Evolutionary conservation across 2,113 vertebrate genomes (phyloP).

Genomic region (Peromyscus maniculatus): DNA sequence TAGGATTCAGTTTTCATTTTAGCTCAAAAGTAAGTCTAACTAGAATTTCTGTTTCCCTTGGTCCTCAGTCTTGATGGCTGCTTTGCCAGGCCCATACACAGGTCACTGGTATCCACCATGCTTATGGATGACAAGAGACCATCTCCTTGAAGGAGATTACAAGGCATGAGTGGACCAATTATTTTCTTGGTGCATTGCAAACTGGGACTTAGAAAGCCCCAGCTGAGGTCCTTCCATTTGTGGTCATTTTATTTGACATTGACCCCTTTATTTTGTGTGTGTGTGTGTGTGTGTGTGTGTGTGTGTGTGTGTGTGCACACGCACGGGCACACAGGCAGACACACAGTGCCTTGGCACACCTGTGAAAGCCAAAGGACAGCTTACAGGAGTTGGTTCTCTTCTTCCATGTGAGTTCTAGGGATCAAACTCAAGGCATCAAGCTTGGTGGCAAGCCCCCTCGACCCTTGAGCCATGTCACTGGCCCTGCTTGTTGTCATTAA

Average conservation of each 20-base stretch:
- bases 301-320: no score
- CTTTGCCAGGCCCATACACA: neutral
- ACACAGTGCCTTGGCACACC: neutral
- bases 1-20: constrained; percentile 30
- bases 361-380: neutral
- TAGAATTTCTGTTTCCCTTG: neutral
- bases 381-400: neutral
- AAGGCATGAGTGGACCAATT: neutral
- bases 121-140: neutral
- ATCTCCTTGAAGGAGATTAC: neutral
- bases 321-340: no score
- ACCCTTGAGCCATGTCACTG: no score
- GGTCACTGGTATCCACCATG: neutral
- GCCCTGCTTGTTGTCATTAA: neutral
- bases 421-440: neutral
- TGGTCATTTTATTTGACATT: neutral
- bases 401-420: neutral
- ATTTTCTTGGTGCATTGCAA: neutral
- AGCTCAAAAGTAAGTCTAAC: neutral
- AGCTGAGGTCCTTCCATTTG: neutral
- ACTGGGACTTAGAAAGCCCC: neutral
- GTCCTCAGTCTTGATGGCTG: neutral
- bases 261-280: neutral
- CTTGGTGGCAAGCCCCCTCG: neutral
- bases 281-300: neutral